Evolutionary conservation across 2,888 invertebrate species (phyloP).

Genomic region (Darwinula stevensoni): DNA sequence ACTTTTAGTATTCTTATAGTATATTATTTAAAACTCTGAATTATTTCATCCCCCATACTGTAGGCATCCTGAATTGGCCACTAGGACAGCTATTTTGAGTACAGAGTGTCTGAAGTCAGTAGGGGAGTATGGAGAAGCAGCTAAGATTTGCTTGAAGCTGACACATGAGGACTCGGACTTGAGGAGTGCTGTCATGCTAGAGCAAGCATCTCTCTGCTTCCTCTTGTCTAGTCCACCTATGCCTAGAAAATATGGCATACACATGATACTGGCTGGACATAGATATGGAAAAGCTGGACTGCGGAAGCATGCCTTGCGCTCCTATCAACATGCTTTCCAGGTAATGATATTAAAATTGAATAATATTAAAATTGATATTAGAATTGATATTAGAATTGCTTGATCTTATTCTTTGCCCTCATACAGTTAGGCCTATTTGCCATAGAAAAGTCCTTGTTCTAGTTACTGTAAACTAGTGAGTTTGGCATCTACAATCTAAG

Average conservation of each 20-base stretch:
- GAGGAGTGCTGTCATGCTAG: conserved; percentile 65
- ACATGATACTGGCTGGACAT: conserved; percentile 85
- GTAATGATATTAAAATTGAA: no score
- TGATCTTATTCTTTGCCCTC: no score
- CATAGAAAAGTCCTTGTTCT: no score
- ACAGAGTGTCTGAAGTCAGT: conserved; percentile 54
- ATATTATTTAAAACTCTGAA: conserved; percentile 6
- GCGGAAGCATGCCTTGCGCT: conserved; percentile 62
- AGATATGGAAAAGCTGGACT: conserved; percentile 76
- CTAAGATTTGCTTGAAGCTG: conserved; percentile 74
- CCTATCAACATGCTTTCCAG: conserved; percentile 29
- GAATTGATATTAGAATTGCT: no score
- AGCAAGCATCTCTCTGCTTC: conserved; percentile 84
- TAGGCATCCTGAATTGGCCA: conserved; percentile 70
- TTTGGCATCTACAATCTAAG: no score
- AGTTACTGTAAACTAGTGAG: no score
- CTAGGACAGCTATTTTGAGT: conserved; percentile 62
- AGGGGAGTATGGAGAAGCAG: conserved; percentile 62
- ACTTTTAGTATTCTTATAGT: conserved; percentile 6
- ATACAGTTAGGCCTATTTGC: no score
- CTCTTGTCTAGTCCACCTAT: conserved; percentile 31
- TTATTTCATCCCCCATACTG: conserved; percentile 8
- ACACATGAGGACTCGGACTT: conserved; percentile 93
- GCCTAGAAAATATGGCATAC: conserved; percentile 79
- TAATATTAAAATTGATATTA: no score